Evolutionary conservation across 1,140 invertebrate species (phyloP), one percentile per base, ranked within the genome.

Genomic region (Drosophila sulfurigaster): DNA sequence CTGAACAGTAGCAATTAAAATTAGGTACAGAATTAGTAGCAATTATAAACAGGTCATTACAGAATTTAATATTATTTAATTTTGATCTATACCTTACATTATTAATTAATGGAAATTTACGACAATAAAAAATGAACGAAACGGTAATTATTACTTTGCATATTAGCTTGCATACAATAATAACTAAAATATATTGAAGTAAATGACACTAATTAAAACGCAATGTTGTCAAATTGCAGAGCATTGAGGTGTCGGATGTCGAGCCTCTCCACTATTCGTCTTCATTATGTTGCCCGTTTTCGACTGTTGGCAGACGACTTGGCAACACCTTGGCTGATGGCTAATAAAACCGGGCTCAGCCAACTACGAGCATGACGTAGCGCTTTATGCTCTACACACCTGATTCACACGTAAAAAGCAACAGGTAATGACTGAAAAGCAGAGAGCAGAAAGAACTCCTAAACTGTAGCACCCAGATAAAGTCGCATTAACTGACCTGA

Each of bases 291-390:
- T 60, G 60, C 49, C 67, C 75, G 63, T 56, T 72, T 71, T 69
- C 66, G 67, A 73, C 51, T 51, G 15, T 13, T 64, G 51, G 74
- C 52, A 85, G 81, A 85, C 75, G 81, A 68, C 83, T 79, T 79
- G 83, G 82, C 80, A 88, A 88, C 83, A 82, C 80, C 80, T 82
- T 82, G 83, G 72, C 67, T 63, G 16, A 57, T 58, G 46, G 56
- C 60, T 62, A 66, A 66, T 56, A 74, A 78, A 67, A 54, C 41
- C 59, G 38, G 32, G 72, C 67, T 43, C 57, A 75, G 16, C 52
- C 62, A 56, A 57, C 4, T 35, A 35, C 1, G 15, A 48, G 49
- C 71, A 80, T 87, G 82, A 87, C 82, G 82, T 83, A 80, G 83
- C 83, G 63, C 32, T 49, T 72, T 52, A 20, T 82, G 54, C 60